These are phyloP conservation scores for Zosterops lateralis DNA, from an alignment of 2,113 vertebrate species.

Conservation along the genomic window DNA sequence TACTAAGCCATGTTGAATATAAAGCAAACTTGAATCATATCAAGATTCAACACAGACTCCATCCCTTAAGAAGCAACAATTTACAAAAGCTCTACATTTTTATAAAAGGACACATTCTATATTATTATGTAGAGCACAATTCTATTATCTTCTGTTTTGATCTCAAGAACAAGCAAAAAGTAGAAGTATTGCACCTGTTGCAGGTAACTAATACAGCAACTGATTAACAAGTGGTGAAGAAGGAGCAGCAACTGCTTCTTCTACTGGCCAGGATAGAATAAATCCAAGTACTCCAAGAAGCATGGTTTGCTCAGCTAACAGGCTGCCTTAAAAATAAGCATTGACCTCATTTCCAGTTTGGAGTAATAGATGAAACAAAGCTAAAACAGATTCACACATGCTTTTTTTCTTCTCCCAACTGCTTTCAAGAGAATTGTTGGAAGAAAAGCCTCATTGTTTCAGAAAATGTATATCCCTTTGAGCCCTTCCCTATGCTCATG, in stretches of 20 bases:
- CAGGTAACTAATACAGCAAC: not conserved
- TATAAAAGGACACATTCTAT: not conserved
- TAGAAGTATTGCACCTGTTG: not conserved
- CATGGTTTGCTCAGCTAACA: not conserved
- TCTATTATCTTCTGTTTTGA: not conserved
- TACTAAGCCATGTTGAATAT: not conserved
- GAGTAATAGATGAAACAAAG: not conserved
- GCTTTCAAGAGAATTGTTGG: not conserved
- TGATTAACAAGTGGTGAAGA: not conserved
- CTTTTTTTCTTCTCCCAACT: not conserved
- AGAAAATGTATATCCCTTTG: rapidly evolving
- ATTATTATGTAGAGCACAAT: not conserved
- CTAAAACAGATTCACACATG: not conserved
- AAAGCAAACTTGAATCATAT: not conserved
- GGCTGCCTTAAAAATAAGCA: not conserved
- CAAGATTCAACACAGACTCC: not conserved
- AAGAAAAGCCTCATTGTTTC: not conserved
- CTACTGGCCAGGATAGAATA: not conserved
- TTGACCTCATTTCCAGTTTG: not conserved
- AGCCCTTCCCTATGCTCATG: not conserved
- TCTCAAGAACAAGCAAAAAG: not conserved
- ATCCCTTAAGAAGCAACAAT: not conserved
- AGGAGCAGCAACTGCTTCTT: not conserved
- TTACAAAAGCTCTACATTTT: not conserved
- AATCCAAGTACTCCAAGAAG: not conserved